These are phyloP conservation scores for Anthoscopus minutus DNA, from an alignment of 2,113 vertebrate genomes.

Conservation along the genomic window DNA sequence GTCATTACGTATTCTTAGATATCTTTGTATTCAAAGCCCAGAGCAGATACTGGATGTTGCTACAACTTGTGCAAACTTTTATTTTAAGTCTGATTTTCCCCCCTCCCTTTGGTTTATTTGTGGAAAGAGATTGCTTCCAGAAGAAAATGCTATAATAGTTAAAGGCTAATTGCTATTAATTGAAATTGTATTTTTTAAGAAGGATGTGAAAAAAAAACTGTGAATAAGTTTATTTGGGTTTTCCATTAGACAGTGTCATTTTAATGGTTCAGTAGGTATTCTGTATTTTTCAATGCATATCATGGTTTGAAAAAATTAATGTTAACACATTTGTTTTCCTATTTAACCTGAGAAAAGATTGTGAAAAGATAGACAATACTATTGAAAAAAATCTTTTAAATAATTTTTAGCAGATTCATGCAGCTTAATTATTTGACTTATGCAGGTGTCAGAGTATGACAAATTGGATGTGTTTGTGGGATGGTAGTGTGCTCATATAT, in stretches of 20 bases:
- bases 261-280: not conserved
- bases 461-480: not conserved
- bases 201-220: not conserved
- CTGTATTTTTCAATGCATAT: not conserved
- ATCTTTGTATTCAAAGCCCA: constrained; percentile 40
- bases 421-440: not conserved
- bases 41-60: constrained; percentile 34
- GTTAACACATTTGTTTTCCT: not conserved
- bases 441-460: not conserved
- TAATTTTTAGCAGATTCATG: not conserved
- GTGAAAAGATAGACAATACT: not conserved
- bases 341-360: not conserved
- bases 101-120: not conserved
- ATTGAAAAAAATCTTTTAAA: not conserved
- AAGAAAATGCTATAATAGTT: not conserved
- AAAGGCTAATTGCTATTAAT: not conserved
- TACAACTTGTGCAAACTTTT: constrained; percentile 1
- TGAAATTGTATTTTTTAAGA: not conserved
- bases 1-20: constrained; percentile 26
- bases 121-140: not conserved
- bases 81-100: not conserved
- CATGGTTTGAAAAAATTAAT: not conserved
- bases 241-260: not conserved
- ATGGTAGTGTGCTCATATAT: not conserved
- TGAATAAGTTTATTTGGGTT: not conserved